These are phyloP conservation scores for Phymatocera aterrima DNA, from an alignment of 2,888 invertebrate genomes.

Conservation along the genomic window DNA sequence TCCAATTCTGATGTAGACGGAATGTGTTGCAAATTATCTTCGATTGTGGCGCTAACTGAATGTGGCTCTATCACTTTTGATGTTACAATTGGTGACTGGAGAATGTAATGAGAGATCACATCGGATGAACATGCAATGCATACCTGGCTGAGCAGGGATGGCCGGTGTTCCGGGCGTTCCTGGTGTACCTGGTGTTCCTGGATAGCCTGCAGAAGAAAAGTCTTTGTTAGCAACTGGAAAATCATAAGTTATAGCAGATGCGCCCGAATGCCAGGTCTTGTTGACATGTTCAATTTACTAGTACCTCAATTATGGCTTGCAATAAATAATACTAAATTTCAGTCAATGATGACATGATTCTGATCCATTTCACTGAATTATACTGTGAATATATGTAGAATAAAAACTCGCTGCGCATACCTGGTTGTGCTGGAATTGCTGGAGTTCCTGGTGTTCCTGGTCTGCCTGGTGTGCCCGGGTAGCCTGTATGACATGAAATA, in stretches of 20 bases:
- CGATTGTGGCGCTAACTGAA: no score
- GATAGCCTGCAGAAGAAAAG: constrained; percentile 35
- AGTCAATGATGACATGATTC: background rate
- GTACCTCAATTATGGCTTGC: background rate
- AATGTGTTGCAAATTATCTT: no score
- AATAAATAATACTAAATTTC: background rate
- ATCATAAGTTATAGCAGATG: background rate
- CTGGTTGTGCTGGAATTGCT: constrained; percentile 52
- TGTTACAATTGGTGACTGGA: no score
- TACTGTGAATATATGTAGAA: background rate
- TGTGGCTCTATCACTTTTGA: no score
- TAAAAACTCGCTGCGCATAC: background rate
- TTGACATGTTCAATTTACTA: no score
- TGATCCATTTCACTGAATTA: background rate
- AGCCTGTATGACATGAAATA: constrained; percentile 55
- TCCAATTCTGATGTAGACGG: no score
- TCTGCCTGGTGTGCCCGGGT: constrained; percentile 65
- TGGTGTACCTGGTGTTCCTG: constrained; percentile 58
- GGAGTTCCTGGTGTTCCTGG: constrained; percentile 62
- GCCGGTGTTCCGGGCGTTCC: constrained; percentile 71
- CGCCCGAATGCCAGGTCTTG: no score
- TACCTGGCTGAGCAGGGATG: constrained; percentile 51
- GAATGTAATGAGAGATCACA: no score
- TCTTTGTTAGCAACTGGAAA: constrained; percentile 45
- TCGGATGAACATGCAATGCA: no score